Percentiles rank a stretch among this genome's conserved stretches.
phyloP scores from a whole-genome alignment of 2,797 vertebrate genomes.

The Heteromormyrus szaboi region DNA sequence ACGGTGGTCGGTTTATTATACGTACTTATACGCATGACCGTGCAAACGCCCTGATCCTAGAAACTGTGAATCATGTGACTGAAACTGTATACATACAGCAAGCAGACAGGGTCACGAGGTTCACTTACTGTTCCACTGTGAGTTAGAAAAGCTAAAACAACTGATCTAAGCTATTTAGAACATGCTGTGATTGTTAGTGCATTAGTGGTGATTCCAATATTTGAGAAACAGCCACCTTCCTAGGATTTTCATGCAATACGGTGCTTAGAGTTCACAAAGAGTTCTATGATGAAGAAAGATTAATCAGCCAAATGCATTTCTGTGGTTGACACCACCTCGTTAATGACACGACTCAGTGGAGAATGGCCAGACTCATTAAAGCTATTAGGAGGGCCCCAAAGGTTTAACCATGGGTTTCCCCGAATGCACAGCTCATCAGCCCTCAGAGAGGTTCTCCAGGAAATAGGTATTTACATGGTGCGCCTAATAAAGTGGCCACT shows the following conservation, averaged over 20 bases:
- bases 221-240: not conserved
- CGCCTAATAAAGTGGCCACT: not conserved
- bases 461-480: not conserved
- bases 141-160: not conserved
- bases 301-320: not conserved
- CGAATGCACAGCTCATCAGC: not conserved
- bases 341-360: not conserved
- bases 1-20: not conserved
- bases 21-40: not conserved
- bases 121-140: not conserved
- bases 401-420: not conserved
- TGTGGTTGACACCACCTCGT: not conserved
- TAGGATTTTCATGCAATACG: not conserved
- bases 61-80: not conserved
- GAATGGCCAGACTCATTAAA: not conserved
- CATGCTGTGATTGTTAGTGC: not conserved
- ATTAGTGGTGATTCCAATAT: not conserved
- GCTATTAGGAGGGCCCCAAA: not conserved
- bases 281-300: not conserved
- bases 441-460: not conserved
- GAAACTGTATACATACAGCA: not conserved
- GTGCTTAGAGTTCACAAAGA: not conserved
- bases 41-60: not conserved
- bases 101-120: not conserved
- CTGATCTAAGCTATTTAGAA: not conserved